Evolutionary conservation across 2,113 vertebrate species (phyloP).

Genomic region (Gopherus evgoodei): DNA sequence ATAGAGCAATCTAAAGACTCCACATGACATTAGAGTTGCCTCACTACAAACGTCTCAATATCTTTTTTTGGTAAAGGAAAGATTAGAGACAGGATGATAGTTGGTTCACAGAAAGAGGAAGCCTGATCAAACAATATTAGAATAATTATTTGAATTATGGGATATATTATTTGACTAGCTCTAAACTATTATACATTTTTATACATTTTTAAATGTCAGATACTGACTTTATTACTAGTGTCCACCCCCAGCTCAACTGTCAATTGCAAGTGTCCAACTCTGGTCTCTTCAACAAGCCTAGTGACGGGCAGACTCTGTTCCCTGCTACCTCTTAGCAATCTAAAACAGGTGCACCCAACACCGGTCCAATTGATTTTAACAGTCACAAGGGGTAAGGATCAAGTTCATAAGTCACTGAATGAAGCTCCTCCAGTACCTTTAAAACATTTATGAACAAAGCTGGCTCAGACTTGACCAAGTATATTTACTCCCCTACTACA

Average conservation of each 20-base stretch:
- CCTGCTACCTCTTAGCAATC: neutral
- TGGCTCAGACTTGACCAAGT: neutral
- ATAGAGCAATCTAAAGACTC: neutral
- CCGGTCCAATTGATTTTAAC: neutral
- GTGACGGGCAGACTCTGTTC: neutral
- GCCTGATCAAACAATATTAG: neutral
- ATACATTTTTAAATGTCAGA: neutral
- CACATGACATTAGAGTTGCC: neutral
- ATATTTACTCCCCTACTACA: neutral
- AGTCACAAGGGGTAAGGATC: neutral
- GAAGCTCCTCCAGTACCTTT: neutral
- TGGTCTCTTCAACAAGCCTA: neutral
- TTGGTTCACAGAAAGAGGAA: neutral
- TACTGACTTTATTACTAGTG: accelerated
- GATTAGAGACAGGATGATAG: neutral
- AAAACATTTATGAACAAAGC: neutral
- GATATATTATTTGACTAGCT: neutral
- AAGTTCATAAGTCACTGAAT: neutral
- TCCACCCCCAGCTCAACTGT: neutral
- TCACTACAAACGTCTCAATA: neutral
- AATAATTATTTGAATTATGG: neutral
- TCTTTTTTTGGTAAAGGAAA: neutral
- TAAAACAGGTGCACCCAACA: neutral
- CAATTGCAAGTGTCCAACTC: accelerated
- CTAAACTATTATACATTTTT: neutral